Conservation (phyloP, 2,113 vertebrate species). For the Xenopus laevis region DNA sequence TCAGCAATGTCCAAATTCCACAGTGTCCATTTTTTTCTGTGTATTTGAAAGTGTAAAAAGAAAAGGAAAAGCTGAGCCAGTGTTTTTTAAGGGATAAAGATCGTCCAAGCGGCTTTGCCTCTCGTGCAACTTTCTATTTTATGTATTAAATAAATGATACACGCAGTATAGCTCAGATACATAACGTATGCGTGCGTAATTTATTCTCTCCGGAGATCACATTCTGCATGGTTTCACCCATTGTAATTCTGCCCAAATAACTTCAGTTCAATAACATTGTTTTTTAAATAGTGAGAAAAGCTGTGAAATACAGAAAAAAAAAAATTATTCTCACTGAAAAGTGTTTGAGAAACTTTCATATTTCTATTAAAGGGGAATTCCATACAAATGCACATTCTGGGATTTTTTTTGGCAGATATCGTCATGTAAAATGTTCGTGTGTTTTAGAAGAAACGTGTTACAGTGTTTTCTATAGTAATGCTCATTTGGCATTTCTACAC, state of each 20-base stretch:
- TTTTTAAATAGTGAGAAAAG: background rate
- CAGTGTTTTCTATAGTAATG: too few relatives aligned
- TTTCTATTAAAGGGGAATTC: too few relatives aligned
- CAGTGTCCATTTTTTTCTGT: slow-evolving; percentile 39
- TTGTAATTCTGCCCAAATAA: slow-evolving; percentile 10
- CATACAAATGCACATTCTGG: too few relatives aligned
- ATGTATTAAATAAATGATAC: slow-evolving; percentile 39
- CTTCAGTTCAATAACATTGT: background rate
- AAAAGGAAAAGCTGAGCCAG: slow-evolving; percentile 33
- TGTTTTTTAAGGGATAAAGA: slow-evolving; percentile 36
- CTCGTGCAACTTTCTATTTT: slow-evolving; percentile 21
- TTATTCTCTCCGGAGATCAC: background rate
- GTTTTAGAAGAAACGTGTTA: too few relatives aligned
- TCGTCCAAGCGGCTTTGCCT: slow-evolving; percentile 18
- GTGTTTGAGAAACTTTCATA: too few relatives aligned
- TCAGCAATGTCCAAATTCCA: slow-evolving; percentile 43
- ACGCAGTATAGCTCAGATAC: slow-evolving; percentile 20
- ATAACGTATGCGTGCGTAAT: slow-evolving; percentile 29
- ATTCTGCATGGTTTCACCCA: background rate
- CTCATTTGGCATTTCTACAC: too few relatives aligned
- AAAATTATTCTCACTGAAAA: too few relatives aligned
- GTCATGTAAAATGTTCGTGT: too few relatives aligned
- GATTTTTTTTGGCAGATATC: too few relatives aligned
- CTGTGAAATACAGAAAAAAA: too few relatives aligned
- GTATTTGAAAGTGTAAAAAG: slow-evolving; percentile 35